phyloP scores from a whole-genome alignment of 2,113 vertebrate genomes.

The Hirundichthys speculiger region DNA sequence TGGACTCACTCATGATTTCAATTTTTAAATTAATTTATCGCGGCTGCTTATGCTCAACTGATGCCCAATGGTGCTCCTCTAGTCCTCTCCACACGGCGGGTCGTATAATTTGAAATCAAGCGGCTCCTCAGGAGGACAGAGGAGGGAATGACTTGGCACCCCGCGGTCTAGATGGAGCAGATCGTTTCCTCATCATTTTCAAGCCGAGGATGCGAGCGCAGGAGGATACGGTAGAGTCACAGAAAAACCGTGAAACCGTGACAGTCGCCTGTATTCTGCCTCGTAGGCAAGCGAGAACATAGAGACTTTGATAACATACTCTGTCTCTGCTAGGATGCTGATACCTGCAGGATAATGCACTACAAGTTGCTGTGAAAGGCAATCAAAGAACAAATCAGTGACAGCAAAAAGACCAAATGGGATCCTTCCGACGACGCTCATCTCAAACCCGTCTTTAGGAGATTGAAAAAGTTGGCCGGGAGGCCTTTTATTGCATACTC shows the following conservation, averaged over 20 bases:
- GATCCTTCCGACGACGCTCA: slow-evolving; percentile 1
- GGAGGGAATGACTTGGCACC: neutral
- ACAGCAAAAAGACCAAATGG: slow-evolving; percentile 23
- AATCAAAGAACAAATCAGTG: slow-evolving; percentile 48
- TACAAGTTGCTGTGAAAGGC: slow-evolving; percentile 30
- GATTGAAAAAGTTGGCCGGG: slow-evolving; percentile 13
- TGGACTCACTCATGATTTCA: neutral
- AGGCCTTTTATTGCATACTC: slow-evolving; percentile 24
- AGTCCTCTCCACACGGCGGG: slow-evolving; percentile 15
- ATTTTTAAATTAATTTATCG: slow-evolving; percentile 37
- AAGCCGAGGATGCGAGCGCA: slow-evolving; percentile 4
- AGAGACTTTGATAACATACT: slow-evolving; percentile 27
- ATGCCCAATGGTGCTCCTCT: slow-evolving; percentile 16
- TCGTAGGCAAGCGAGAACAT: slow-evolving; percentile 5
- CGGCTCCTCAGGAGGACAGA: slow-evolving; percentile 8
- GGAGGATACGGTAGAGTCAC: slow-evolving; percentile 1
- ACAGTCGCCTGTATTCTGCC: slow-evolving; percentile 33
- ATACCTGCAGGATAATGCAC: slow-evolving; percentile 47
- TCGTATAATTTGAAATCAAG: slow-evolving; percentile 34
- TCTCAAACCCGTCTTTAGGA: slow-evolving; percentile 7
- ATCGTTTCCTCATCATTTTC: slow-evolving; percentile 7
- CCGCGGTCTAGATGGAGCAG: slow-evolving; percentile 15
- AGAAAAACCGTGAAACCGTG: slow-evolving; percentile 25
- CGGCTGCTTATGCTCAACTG: slow-evolving; percentile 20
- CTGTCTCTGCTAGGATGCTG: slow-evolving; percentile 1